These are phyloP conservation scores for Entomobrya multifasciata DNA, from an alignment of 2,888 invertebrate genomes.

Conservation along the genomic window DNA sequence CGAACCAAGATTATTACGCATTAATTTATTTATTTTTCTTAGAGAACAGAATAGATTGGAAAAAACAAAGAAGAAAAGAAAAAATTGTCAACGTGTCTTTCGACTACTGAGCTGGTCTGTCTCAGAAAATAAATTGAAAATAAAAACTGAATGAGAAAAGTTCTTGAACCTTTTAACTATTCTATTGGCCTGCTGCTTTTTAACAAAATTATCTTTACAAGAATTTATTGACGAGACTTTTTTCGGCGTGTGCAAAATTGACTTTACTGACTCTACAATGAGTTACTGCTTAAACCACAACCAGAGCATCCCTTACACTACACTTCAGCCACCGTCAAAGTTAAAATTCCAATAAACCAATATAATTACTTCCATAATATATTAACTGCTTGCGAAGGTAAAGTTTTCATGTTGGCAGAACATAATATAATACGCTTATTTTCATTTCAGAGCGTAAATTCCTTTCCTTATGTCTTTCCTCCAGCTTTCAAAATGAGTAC, in stretches of 20 bases:
- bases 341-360: constrained; percentile 32
- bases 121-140: constrained; percentile 17
- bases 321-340: neutral
- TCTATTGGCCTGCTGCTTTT: too few relatives aligned
- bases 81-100: constrained; percentile 6
- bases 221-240: constrained; percentile 19
- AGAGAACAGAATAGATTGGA: too few relatives aligned
- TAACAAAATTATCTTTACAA: too few relatives aligned
- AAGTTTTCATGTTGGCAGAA: neutral
- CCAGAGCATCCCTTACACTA: neutral
- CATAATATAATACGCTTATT: neutral
- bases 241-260: too few relatives aligned
- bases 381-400: neutral
- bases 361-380: constrained; percentile 32
- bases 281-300: neutral
- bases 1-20: constrained; percentile 30
- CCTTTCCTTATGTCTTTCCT: neutral
- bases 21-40: constrained; percentile 48
- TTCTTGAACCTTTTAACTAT: too few relatives aligned
- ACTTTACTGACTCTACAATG: neutral
- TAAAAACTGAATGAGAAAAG: neutral
- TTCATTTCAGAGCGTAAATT: constrained; percentile 30
- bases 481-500: constrained; percentile 31
- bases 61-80: too few relatives aligned
- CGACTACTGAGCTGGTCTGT: constrained; percentile 23